Evolutionary conservation across 2,113 vertebrate species (phyloP).

Genomic region (Prochilodus magdalenae): DNA sequence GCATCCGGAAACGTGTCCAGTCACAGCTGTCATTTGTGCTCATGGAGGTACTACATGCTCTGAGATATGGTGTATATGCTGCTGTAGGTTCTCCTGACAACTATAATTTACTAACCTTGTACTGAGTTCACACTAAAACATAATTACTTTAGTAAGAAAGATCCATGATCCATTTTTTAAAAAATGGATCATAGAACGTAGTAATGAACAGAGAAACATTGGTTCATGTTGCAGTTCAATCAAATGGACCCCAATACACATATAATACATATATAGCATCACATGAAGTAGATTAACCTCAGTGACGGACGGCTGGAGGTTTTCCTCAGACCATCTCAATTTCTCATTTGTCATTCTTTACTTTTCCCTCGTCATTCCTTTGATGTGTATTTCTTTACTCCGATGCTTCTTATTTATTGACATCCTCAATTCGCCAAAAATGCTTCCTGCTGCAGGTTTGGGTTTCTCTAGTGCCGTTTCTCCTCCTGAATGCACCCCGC

Average conservation of each 20-base stretch:
- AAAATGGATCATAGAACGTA: background rate
- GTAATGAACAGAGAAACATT: background rate
- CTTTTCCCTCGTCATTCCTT: background rate
- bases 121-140: too few species aligned
- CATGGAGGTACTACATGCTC: too few species aligned
- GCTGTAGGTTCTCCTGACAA: too few species aligned
- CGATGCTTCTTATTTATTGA: background rate
- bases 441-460: constrained; percentile 80
- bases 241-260: background rate
- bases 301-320: too few species aligned
- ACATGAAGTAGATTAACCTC: background rate
- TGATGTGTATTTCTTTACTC: background rate
- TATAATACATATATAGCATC: too few species aligned
- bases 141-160: background rate
- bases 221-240: background rate
- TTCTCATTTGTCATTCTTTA: too few species aligned
- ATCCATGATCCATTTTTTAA: too few species aligned
- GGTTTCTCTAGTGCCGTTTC: constrained; percentile 88
- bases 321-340: too few species aligned
- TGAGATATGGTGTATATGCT: too few species aligned
- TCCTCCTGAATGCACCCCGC: constrained; percentile 79
- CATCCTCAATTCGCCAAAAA: constrained; percentile 81
- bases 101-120: too few species aligned
- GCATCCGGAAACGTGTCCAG: too few species aligned
- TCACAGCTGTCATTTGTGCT: too few species aligned